Evolutionary conservation across 2,797 vertebrate species (phyloP).

Genomic region (Notamacropus eugenii): DNA sequence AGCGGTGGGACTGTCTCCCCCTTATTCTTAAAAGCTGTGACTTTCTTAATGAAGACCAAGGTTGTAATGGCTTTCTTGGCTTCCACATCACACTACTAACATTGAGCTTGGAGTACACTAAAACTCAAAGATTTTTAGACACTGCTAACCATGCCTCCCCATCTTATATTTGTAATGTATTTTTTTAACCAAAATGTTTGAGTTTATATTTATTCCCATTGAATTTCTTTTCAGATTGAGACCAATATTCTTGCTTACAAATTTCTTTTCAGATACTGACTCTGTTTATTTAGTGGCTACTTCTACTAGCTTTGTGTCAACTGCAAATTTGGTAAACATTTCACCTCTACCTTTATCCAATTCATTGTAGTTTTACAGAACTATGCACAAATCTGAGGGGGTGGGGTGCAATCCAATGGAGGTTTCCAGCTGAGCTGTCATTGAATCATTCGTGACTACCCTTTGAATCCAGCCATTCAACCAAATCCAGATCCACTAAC

Average conservation of each 20-base stretch:
- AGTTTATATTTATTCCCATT: background rate
- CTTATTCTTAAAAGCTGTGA: background rate
- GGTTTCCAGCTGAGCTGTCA: background rate
- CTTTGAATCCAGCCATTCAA: background rate
- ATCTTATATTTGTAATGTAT: background rate
- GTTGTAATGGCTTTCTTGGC: background rate
- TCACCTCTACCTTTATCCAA: background rate
- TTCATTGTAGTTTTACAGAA: background rate
- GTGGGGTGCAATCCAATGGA: background rate
- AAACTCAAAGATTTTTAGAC: background rate
- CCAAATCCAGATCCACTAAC: background rate
- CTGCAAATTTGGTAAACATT: background rate
- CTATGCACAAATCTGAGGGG: background rate
- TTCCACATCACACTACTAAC: background rate
- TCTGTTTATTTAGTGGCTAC: background rate
- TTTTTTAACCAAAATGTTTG: background rate
- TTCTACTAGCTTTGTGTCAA: background rate
- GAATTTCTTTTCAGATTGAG: background rate
- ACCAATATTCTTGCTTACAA: background rate
- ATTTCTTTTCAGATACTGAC: background rate
- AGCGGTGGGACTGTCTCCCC: background rate
- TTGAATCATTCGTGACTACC: background rate
- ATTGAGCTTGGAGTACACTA: background rate
- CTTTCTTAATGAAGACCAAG: background rate
- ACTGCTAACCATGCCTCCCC: background rate